A percentile compares a stretch with the other conserved stretches of the same genome.
These are phyloP conservation scores for Agriopis leucophaearia DNA, from an alignment of 2,888 invertebrate genomes.

Conservation along the genomic window DNA sequence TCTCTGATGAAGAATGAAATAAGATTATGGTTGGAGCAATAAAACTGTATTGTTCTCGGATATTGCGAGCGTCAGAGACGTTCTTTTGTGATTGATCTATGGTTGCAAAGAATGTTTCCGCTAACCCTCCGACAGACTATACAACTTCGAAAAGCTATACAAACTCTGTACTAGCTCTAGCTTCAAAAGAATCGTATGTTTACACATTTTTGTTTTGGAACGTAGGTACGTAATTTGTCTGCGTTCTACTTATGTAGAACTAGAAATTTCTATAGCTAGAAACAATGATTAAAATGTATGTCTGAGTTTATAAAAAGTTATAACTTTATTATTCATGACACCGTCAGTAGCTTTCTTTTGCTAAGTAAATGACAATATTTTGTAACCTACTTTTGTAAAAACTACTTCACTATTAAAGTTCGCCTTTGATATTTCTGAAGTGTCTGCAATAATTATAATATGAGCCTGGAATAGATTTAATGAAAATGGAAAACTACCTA, in stretches of 20 bases:
- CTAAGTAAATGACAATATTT: neutral
- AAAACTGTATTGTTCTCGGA: slow-evolving; percentile 36
- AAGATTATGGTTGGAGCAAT: slow-evolving; percentile 31
- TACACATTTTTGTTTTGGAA: slow-evolving; percentile 17
- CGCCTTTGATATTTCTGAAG: no score
- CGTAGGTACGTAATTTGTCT: slow-evolving; percentile 8
- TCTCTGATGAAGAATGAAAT: slow-evolving; percentile 49
- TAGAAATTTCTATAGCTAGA: neutral
- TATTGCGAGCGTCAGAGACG: slow-evolving; percentile 24
- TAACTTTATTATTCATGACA: neutral
- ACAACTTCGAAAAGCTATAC: no score
- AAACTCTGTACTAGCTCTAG: neutral
- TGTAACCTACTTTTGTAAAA: neutral
- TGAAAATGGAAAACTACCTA: no score
- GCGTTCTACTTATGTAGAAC: slow-evolving; percentile 12
- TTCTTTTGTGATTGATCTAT: slow-evolving; percentile 32
- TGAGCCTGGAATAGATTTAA: no score
- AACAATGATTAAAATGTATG: slow-evolving; percentile 11
- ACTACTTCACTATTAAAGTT: no score
- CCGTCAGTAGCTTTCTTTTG: neutral
- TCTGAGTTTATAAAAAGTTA: slow-evolving; percentile 13
- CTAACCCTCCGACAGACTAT: slow-evolving; percentile 5
- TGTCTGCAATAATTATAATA: neutral
- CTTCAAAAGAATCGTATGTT: slow-evolving; percentile 5
- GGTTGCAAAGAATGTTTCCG: slow-evolving; percentile 13